Evolutionary conservation across 2,113 vertebrate species (phyloP).

Genomic region (Sander vitreus): DNA sequence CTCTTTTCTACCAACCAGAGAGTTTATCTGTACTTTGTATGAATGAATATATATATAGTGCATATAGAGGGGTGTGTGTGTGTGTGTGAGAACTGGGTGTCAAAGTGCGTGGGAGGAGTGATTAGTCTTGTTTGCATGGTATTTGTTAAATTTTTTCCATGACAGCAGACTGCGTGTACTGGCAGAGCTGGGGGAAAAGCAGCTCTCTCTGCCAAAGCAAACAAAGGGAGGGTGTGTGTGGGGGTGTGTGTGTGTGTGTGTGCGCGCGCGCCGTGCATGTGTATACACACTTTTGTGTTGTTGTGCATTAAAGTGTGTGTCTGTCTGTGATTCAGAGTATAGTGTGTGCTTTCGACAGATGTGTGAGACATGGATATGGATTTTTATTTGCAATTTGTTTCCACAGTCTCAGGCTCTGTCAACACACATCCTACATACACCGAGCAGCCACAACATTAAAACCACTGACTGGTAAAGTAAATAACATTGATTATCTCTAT

Average conservation of each 20-base stretch:
- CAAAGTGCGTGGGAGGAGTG: constrained; percentile 72
- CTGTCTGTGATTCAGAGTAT: constrained; percentile 47
- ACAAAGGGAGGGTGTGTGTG: constrained; percentile 57
- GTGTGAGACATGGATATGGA: constrained; percentile 53
- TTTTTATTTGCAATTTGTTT: constrained; percentile 52
- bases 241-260: constrained; percentile 1
- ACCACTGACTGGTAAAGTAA: too few species aligned
- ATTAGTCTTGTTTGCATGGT: constrained; percentile 77
- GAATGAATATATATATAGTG: constrained; percentile 10
- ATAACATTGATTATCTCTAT: too few species aligned
- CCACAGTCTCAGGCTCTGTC: constrained; percentile 29
- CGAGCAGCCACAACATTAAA: too few species aligned
- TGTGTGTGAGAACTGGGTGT: constrained; percentile 64
- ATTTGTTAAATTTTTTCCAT: constrained; percentile 84
- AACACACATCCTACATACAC: constrained; percentile 8
- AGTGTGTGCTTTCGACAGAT: constrained; percentile 55
- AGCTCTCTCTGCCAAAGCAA: constrained; percentile 82
- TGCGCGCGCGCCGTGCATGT: background rate
- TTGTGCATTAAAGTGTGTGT: constrained; percentile 48
- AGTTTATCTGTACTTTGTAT: constrained; percentile 51
- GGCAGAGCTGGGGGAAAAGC: constrained; percentile 81
- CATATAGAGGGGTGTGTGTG: background rate
- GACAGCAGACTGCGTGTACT: constrained; percentile 84
- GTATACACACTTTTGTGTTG: constrained; percentile 30
- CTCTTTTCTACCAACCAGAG: constrained; percentile 51